These are phyloP conservation scores for Staurois parvus DNA, from an alignment of 2,797 vertebrate genomes.

Conservation along the genomic window DNA sequence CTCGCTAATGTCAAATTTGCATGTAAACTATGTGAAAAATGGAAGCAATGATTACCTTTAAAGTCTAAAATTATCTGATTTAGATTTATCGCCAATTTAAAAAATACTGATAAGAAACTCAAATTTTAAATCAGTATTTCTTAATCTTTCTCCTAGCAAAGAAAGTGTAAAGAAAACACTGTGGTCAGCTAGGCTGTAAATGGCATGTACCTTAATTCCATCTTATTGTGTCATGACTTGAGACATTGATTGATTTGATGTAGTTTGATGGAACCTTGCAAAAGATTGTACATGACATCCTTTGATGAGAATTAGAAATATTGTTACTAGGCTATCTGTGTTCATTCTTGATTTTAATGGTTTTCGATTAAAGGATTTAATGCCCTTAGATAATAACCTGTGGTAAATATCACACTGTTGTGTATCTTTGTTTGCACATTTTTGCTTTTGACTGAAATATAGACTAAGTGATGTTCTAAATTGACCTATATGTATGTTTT, in stretches of 20 bases:
- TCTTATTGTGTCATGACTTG: conserved; percentile 27
- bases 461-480: neutral
- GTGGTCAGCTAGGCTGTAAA: conserved; percentile 20
- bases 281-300: conserved; percentile 48
- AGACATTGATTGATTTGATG: conserved; percentile 47
- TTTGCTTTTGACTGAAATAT: neutral
- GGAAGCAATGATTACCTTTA: too few species aligned
- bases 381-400: conserved; percentile 31
- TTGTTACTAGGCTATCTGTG: conserved; percentile 46
- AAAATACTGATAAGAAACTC: too few species aligned
- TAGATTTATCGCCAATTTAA: too few species aligned
- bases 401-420: conserved; percentile 54
- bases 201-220: conserved; percentile 31
- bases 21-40: too few species aligned
- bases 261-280: conserved; percentile 33
- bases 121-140: too few species aligned
- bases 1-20: too few species aligned
- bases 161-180: conserved; percentile 1
- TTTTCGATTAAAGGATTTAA: conserved; percentile 47
- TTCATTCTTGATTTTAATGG: conserved; percentile 55
- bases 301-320: conserved; percentile 53
- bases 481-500: neutral
- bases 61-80: too few species aligned
- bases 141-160: too few species aligned
- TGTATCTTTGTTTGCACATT: conserved; percentile 8